Base-by-base conservation (phyloP, 2,888 invertebrate species). In the Thelaira solivaga region DNA sequence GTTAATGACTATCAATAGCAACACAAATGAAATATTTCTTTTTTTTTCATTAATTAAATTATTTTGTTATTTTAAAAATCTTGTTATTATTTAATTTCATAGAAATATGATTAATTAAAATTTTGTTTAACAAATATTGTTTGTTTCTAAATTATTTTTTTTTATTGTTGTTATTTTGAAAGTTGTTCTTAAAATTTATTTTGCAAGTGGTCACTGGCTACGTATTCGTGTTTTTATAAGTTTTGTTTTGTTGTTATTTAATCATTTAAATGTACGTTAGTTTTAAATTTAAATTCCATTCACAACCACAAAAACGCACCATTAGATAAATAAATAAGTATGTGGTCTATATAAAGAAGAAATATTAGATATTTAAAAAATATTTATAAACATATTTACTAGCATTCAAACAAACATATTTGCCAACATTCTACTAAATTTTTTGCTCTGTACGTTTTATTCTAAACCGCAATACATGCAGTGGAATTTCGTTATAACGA, bases 221-320 rank as follows among this genome's bases (percentile, higher is more conserved):
- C 36, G 45, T 13, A 45, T 24, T 26, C 16, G 2, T 74, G 36
- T 62, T 24, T 34, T 1, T n/a, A n/a, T n/a, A 5, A 29, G 22
- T 49, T 7, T 36, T 53, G 36, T 55, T 49, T 51, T 11, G 31
- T 18, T 24, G 29, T 49, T 43, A 62, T 64, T 26, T 6, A 26
- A 4, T 5, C 26, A 76, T 34, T 68, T 73, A 59, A 68, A 11
- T 57, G 26, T 5, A 47, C 13, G 73, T 51, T 29, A 51, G 51
- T 64, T 68, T 65, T 51, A 49, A 73, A 67, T 75, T 55, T 47
- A 67, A 79, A 71, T 75, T 75, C 79, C 65, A 79, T 57, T 67
- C 62, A 47, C 62, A 64, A 77, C 73, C 77, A 39, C 68, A 73
- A 55, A 62, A 77, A 73, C 77, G 73, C 76, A 68, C 34, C 62